Percentiles rank a stretch among this genome's conserved stretches.
Evolutionary conservation across 2,888 invertebrate genomes (phyloP).

Genomic region (Drosophila planitibia): DNA sequence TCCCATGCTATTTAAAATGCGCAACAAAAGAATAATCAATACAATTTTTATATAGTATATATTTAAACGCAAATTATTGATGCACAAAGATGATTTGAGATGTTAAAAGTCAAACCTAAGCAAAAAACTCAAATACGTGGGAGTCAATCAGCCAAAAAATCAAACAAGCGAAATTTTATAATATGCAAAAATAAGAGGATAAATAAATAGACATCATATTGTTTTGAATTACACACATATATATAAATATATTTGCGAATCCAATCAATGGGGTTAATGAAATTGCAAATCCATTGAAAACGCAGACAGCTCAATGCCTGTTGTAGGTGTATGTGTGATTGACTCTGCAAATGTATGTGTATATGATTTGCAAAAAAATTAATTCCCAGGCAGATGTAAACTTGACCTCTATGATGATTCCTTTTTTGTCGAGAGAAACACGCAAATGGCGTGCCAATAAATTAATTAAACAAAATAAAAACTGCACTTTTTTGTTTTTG

Average conservation of each 20-base stretch:
- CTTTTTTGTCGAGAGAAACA: constrained; percentile 38
- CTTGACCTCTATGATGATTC: constrained; percentile 67
- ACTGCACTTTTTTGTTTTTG: background rate
- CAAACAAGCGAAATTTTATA: constrained; percentile 57
- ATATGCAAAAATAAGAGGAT: constrained; percentile 27
- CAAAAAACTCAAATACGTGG: constrained; percentile 58
- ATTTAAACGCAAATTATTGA: constrained; percentile 42
- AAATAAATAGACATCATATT: constrained; percentile 78
- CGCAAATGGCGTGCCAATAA: constrained; percentile 62
- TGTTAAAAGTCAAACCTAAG: constrained; percentile 62
- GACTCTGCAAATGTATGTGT: constrained; percentile 14
- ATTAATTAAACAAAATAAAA: constrained; percentile 43
- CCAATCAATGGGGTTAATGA: constrained; percentile 71
- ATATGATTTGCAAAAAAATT: background rate
- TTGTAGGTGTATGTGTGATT: constrained; percentile 13
- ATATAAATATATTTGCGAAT: constrained; percentile 35
- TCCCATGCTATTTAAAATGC: constrained; percentile 65
- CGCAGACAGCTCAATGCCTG: constrained; percentile 56
- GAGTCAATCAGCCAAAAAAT: constrained; percentile 68
- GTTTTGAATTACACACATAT: constrained; percentile 71
- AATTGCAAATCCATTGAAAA: constrained; percentile 52
- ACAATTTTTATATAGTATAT: constrained; percentile 21
- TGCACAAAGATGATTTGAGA: constrained; percentile 66
- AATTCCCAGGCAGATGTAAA: constrained; percentile 51
- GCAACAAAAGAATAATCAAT: constrained; percentile 74